Percentiles rank a stretch among this genome's conserved stretches.
These are phyloP conservation scores for Narcine bancroftii DNA, from an alignment of 2,113 vertebrate genomes.

Conservation along the genomic window DNA sequence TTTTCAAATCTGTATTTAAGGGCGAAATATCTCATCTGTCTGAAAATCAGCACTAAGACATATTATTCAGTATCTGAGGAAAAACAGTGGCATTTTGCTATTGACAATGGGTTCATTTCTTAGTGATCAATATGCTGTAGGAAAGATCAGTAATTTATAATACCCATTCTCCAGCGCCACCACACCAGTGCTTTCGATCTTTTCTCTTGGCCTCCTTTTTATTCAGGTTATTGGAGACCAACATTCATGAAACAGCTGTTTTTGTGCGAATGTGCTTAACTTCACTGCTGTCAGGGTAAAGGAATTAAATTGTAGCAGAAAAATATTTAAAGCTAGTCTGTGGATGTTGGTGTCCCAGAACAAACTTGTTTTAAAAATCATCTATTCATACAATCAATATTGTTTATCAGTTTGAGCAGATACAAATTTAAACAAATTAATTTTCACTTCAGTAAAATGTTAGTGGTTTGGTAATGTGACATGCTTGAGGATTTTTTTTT, in stretches of 20 bases:
- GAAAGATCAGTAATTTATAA: not conserved
- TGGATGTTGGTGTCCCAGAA: not conserved
- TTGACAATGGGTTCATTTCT: not conserved
- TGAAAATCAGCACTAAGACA: not conserved
- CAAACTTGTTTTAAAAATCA: not conserved
- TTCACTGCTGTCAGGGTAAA: not conserved
- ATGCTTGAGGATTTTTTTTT: not conserved
- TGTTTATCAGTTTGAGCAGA: not conserved
- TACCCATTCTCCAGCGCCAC: not conserved
- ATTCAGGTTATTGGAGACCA: not conserved
- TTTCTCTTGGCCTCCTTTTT: not conserved
- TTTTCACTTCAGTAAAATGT: not conserved
- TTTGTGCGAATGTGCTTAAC: not conserved
- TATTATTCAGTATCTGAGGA: not conserved
- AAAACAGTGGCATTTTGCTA: not conserved
- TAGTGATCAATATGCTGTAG: not conserved
- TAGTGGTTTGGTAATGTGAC: not conserved
- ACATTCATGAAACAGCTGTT: not conserved
- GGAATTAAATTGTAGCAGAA: not conserved
- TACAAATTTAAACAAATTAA: not conserved
- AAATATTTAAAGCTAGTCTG: not conserved
- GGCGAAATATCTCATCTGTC: not conserved
- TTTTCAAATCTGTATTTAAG: not conserved
- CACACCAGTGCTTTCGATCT: not conserved
- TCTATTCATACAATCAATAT: not conserved